A percentile compares a stretch with the other conserved stretches of the same genome.
phyloP scores from a whole-genome alignment of 2,797 vertebrate species.

The Zenarchopterus dispar region DNA sequence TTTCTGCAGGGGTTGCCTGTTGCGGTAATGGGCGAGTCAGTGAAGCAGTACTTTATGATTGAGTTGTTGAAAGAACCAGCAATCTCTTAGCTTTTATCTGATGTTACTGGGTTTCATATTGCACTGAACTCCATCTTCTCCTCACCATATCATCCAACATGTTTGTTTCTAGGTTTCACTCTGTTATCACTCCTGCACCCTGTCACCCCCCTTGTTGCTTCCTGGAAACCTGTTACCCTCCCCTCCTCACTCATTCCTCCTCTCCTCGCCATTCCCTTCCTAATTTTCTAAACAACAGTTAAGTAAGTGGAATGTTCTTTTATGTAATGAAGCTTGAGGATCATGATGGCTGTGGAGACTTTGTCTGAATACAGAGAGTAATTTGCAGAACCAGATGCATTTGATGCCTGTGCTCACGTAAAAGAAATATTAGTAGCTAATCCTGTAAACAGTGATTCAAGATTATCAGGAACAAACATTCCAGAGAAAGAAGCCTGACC shows the following conservation, averaged over 20 bases:
- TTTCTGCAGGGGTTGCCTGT: not conserved
- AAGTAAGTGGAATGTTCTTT: slow-evolving; percentile 44
- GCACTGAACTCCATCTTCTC: slow-evolving; percentile 12
- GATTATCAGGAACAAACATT: slow-evolving; percentile 25
- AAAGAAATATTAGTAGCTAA: slow-evolving; percentile 38
- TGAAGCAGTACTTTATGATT: not conserved
- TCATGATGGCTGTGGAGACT: slow-evolving; percentile 57
- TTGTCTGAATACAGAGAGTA: slow-evolving; percentile 35
- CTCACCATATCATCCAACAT: slow-evolving; percentile 6
- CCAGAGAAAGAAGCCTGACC: slow-evolving; percentile 5
- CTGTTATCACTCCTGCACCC: slow-evolving; percentile 20
- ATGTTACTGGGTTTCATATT: slow-evolving; percentile 13
- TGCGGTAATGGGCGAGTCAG: not conserved
- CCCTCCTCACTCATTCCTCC: slow-evolving; percentile 59
- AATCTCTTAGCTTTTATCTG: not conserved
- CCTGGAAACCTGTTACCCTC: slow-evolving; percentile 50
- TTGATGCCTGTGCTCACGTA: slow-evolving; percentile 5
- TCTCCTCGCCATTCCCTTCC: slow-evolving; percentile 39
- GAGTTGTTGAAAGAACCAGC: not conserved
- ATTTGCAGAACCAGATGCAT: slow-evolving; percentile 44
- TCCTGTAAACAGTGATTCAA: slow-evolving; percentile 25
- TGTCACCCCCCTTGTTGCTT: slow-evolving; percentile 25
- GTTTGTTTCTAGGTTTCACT: slow-evolving; percentile 16
- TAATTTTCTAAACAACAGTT: slow-evolving; percentile 35
- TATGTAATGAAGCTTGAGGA: slow-evolving; percentile 35